A percentile compares a stretch with the other conserved stretches of the same genome.
phyloP scores from a whole-genome alignment of 2,888 invertebrate genomes.

The Tanypteryx hageni region DNA sequence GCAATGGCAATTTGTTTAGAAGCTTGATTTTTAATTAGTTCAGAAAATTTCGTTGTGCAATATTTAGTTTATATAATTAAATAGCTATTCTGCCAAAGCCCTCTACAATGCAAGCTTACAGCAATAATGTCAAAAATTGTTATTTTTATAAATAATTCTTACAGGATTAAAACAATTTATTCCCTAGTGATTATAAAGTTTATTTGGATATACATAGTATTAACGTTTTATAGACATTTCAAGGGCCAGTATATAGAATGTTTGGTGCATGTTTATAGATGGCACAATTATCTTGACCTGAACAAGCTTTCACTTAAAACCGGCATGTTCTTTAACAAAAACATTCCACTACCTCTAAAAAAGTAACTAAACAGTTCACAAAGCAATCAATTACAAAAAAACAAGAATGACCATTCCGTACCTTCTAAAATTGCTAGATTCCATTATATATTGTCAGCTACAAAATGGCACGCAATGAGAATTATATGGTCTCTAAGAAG shows the following conservation, averaged over 20 bases:
- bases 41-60: too few species aligned
- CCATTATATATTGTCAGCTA: not conserved
- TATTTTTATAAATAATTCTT: not conserved
- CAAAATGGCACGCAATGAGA: slow-evolving; percentile 35
- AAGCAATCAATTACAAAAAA: not conserved
- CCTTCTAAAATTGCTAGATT: not conserved
- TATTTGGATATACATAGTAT: not conserved
- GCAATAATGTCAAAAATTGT: not conserved
- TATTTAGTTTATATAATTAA: too few species aligned
- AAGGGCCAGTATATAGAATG: not conserved
- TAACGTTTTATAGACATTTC: not conserved
- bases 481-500: not conserved
- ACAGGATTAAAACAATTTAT: not conserved
- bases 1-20: too few species aligned
- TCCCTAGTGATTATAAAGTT: slow-evolving; percentile 10
- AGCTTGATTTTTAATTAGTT: too few species aligned
- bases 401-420: not conserved
- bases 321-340: slow-evolving; percentile 18
- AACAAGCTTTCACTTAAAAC: slow-evolving; percentile 23
- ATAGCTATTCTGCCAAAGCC: too few species aligned
- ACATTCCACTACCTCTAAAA: slow-evolving; percentile 41
- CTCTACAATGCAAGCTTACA: too few species aligned
- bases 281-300: not conserved
- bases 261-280: slow-evolving; percentile 1
- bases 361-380: not conserved